Evolutionary conservation across 2,113 vertebrate genomes (phyloP), one percentile per base, ranked within the genome.

Genomic region (Suncus etruscus): DNA sequence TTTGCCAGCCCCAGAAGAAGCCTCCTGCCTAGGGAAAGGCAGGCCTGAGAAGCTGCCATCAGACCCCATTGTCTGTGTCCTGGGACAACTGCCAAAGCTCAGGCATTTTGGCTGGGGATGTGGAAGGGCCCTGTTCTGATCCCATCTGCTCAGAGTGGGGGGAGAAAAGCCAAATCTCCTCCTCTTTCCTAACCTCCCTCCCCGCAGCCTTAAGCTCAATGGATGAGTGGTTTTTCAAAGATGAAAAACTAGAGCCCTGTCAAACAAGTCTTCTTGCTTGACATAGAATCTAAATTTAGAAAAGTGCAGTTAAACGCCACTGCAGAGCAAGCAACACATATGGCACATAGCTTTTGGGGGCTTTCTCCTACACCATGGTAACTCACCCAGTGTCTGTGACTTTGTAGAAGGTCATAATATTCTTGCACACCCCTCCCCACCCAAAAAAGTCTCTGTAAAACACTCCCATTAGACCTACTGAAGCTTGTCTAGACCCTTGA

Each of bases 1-100:
- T 68, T 48, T 76, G 80, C 91, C 81, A 87, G 70, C 61, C 72
- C 47, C 25, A 83, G 47, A 88, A 92, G 91, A 95, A 95, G 72
- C 20, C 83, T 72, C 92, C 1, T 12, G 92, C 95, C 94, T 81
- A 85, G 87, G 0, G 69, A 94, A 75, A 87, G 90, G 73, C 73
- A 95, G 76, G 83, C 90, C 92, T 92, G 31, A 95, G 96, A 87
- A 75, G 65, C 75, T 95, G 92, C 89, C 93, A 61, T 47, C 91
- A 85, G 96, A 92, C 80, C 47, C 95, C 74, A 91, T 96, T 97
- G 97, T 97, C 91, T 81, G 68, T 92, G 96, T 97, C 97, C 97
- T 97, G 48, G 96, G 96, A 96, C 0, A 3, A 1, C 86, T 96
- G 98, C 98, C 98, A 98, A 94, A 92, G 47, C 81, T 85, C 0